These are phyloP conservation scores for Coracopsis vasa DNA, from an alignment of 2,113 vertebrate species.

Conservation along the genomic window DNA sequence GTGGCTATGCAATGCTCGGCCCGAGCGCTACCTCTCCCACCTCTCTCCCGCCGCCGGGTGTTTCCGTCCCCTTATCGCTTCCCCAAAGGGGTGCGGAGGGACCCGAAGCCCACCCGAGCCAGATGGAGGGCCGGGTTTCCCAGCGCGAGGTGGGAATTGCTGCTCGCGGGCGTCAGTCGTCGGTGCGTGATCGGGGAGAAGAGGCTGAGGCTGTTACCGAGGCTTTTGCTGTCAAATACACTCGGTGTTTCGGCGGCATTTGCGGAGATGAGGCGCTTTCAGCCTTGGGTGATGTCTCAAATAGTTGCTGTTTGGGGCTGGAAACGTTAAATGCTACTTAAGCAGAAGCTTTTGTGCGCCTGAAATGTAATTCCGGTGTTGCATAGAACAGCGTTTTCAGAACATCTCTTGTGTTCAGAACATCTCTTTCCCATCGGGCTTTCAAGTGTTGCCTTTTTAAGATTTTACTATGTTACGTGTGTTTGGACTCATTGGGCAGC, in stretches of 20 bases:
- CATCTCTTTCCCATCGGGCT: not conserved
- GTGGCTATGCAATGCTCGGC: too few relatives aligned
- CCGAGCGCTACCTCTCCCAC: too few relatives aligned
- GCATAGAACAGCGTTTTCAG: not conserved
- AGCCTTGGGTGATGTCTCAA: not conserved
- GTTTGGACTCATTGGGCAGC: not conserved
- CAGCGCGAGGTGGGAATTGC: accelerated
- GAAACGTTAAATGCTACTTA: not conserved
- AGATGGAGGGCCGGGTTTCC: accelerated
- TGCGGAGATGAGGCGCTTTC: too few relatives aligned
- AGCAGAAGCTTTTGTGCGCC: not conserved
- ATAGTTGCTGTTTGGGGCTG: not conserved
- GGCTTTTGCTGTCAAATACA: accelerated
- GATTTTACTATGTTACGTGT: not conserved
- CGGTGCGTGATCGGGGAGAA: not conserved
- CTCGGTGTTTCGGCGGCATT: accelerated
- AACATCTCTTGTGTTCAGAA: accelerated
- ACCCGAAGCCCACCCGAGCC: not conserved
- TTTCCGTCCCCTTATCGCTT: too few relatives aligned
- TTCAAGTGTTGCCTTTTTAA: not conserved
- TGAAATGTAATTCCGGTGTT: accelerated
- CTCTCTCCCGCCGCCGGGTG: too few relatives aligned
- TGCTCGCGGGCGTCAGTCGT: not conserved
- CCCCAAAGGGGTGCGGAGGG: accelerated
- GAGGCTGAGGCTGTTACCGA: not conserved